Percentiles rank a stretch among this genome's conserved stretches.
Conservation (phyloP, 23 tunicate genomes). For the Corella eumyota region DNA sequence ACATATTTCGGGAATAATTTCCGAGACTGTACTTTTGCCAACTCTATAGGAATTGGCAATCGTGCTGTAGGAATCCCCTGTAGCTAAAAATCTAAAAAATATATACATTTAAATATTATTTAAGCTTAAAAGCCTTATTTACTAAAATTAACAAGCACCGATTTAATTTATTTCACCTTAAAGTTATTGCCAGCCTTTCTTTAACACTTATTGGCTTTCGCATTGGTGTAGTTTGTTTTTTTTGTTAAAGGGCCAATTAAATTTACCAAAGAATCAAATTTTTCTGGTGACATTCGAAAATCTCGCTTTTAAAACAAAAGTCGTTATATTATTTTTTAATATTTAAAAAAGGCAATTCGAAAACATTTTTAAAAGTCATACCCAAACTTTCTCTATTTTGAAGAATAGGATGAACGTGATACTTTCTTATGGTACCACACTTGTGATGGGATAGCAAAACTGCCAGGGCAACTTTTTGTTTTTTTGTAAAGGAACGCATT, state of each 20-base stretch:
- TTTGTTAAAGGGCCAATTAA: background rate
- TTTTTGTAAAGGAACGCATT: no score
- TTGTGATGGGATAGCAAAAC: no score
- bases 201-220: background rate
- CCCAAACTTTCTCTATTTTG: background rate
- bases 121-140: no score
- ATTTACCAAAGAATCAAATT: constrained; percentile 1
- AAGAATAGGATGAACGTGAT: background rate
- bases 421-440: no score
- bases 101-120: background rate
- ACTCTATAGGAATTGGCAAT: constrained; percentile 21
- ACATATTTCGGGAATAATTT: constrained; percentile 39
- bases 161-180: background rate
- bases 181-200: constrained; percentile 13
- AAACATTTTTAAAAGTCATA: no score
- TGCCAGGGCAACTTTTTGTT: no score
- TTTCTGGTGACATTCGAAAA: constrained; percentile 6
- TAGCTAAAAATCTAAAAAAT: constrained; percentile 34
- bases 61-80: constrained; percentile 27
- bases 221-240: background rate
- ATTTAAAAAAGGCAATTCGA: no score
- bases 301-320: no score
- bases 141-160: background rate
- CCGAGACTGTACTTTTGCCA: constrained; percentile 7
- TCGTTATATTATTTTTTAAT: no score